Evolutionary conservation across 1,140 invertebrate genomes (phyloP).

Genomic region (Macrobrachium nipponense): DNA sequence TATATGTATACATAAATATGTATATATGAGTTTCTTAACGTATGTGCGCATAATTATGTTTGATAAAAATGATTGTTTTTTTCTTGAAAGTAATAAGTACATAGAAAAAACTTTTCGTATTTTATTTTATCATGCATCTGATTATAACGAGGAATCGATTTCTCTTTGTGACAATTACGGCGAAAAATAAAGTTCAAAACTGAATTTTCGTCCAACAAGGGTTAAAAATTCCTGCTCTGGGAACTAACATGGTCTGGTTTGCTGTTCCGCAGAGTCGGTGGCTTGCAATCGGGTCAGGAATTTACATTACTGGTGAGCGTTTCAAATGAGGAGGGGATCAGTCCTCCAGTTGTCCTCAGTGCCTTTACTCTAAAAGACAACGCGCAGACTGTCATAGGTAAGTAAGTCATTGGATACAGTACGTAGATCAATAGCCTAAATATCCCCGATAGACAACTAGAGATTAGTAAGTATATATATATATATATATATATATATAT

Average conservation of each 20-base stretch:
- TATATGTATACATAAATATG: neutral
- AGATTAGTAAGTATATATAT: neutral
- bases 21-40: neutral
- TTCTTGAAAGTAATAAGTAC: too few species aligned
- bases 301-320: slow-evolving; percentile 33
- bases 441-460: too few species aligned
- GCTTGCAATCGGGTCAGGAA: slow-evolving; percentile 44
- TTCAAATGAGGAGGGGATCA: slow-evolving; percentile 38
- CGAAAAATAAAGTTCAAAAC: neutral
- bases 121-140: too few species aligned
- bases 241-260: neutral
- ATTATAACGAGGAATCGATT: too few species aligned
- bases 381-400: slow-evolving; percentile 47
- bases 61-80: too few species aligned
- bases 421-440: too few species aligned
- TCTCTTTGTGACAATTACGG: too few species aligned
- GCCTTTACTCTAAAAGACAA: slow-evolving; percentile 54
- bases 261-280: slow-evolving; percentile 21
- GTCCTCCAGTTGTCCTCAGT: slow-evolving; percentile 40
- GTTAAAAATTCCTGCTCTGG: neutral
- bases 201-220: neutral
- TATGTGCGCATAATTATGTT: too few species aligned
- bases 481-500: neutral
- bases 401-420: neutral
- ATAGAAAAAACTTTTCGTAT: too few species aligned